Evolutionary conservation across 2,113 vertebrate species (phyloP).

Genomic region (Psettodes erumei): DNA sequence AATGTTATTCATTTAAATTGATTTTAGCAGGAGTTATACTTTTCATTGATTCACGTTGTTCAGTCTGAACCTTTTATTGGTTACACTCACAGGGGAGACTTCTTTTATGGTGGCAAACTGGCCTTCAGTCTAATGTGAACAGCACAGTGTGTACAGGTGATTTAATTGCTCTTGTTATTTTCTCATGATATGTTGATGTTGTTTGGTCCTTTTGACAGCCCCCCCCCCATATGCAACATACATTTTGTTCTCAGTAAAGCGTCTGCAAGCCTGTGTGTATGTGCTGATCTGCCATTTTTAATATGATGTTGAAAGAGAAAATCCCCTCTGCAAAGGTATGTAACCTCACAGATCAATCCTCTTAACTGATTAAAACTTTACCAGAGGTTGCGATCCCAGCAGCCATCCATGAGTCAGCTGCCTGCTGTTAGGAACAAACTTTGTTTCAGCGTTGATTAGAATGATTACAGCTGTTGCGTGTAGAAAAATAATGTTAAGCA

Average conservation of each 20-base stretch:
- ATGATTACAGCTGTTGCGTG: conserved; percentile 6
- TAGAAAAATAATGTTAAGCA: neutral
- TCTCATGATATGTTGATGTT: neutral
- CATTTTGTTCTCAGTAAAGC: conserved; percentile 10
- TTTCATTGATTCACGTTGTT: neutral
- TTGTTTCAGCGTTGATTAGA: conserved; percentile 24
- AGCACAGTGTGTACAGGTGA: neutral
- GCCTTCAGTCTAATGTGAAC: neutral
- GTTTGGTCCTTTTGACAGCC: neutral
- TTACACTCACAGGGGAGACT: neutral
- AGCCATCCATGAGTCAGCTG: conserved; percentile 56
- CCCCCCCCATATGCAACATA: neutral
- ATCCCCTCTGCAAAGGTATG: conserved; percentile 62
- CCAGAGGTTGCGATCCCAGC: conserved; percentile 42
- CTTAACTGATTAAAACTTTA: conserved; percentile 74
- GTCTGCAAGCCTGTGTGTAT: conserved; percentile 5
- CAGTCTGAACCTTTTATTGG: too few relatives aligned
- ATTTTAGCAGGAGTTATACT: neutral
- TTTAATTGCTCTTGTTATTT: neutral
- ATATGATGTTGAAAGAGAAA: conserved; percentile 71
- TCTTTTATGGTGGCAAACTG: neutral
- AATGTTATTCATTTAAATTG: neutral
- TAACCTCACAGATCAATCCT: conserved; percentile 71
- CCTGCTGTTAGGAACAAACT: conserved; percentile 53
- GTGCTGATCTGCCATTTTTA: conserved; percentile 38